These are phyloP conservation scores for Ibycter americanus DNA, from an alignment of 2,797 vertebrate genomes.

Conservation along the genomic window DNA sequence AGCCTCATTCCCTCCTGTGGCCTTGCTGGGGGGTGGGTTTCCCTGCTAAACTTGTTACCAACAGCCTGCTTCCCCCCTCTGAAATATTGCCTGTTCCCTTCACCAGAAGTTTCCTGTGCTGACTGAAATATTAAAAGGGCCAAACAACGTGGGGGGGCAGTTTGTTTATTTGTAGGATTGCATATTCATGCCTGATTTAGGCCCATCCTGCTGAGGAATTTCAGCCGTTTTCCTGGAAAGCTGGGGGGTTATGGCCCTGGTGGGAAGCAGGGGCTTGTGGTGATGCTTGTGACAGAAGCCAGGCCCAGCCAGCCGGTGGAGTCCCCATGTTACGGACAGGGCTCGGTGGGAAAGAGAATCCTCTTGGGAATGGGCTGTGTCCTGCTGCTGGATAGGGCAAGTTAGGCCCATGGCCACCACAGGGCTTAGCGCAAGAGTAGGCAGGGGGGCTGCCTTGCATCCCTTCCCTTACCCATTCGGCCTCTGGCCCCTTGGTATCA, in stretches of 20 bases:
- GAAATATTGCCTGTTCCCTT: constrained; percentile 29
- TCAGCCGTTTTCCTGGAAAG: constrained; percentile 40
- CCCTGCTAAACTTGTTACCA: background rate
- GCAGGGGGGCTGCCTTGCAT: rapidly evolving
- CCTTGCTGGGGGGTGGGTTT: background rate
- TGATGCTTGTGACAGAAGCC: background rate
- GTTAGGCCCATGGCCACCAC: rapidly evolving
- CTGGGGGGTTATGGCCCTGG: background rate
- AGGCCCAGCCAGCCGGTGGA: rapidly evolving
- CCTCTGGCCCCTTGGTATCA: background rate
- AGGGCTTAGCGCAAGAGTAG: background rate
- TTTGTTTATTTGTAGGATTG: constrained; percentile 51
- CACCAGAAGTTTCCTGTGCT: constrained; percentile 42
- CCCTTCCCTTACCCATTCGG: background rate
- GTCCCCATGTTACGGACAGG: no score
- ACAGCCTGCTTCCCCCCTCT: background rate
- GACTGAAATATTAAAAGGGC: constrained; percentile 46
- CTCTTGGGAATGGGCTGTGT: background rate
- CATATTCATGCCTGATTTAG: constrained; percentile 12
- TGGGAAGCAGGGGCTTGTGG: background rate
- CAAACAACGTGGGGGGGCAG: background rate
- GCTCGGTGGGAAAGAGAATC: background rate
- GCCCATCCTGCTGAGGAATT: constrained; percentile 17
- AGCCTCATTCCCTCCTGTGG: background rate
- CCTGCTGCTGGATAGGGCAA: rapidly evolving